Conservation (phyloP, 2,113 vertebrate species). For the Podiceps cristatus region DNA sequence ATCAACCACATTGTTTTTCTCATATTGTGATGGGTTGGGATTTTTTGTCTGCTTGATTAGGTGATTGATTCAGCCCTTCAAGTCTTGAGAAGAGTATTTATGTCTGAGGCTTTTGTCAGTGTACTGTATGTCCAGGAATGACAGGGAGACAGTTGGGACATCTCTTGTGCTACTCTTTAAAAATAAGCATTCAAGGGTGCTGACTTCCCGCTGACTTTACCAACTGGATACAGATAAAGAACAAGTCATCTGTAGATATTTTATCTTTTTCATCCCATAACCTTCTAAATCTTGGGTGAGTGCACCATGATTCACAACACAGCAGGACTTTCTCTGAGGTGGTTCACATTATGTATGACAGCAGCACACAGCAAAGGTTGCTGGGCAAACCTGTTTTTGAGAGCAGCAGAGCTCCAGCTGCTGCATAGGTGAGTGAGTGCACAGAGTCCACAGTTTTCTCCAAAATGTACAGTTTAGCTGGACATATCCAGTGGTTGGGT, state of each 20-base stretch:
- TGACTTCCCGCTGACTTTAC: not conserved
- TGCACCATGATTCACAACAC: not conserved
- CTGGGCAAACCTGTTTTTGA: not conserved
- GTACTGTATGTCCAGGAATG: not conserved
- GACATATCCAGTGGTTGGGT: not conserved
- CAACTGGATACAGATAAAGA: not conserved
- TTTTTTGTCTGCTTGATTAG: conserved; percentile 49
- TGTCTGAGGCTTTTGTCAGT: not conserved
- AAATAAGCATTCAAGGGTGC: not conserved
- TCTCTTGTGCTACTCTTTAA: not conserved
- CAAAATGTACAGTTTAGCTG: not conserved
- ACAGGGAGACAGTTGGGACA: not conserved
- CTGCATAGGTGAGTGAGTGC: not conserved
- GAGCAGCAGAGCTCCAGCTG: not conserved
- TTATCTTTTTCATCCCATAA: conserved; percentile 6
- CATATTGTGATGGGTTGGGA: not conserved
- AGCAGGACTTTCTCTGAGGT: not conserved
- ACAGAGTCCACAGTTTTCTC: not conserved
- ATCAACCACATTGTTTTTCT: conserved; percentile 24
- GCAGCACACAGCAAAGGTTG: not conserved
- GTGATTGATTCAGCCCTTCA: not conserved
- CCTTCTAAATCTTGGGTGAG: not conserved
- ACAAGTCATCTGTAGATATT: not conserved
- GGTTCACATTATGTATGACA: not conserved
- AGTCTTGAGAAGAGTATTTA: not conserved